Base-by-base conservation (phyloP, 2,888 invertebrate genomes). In the Pyrocoelia pectoralis region DNA sequence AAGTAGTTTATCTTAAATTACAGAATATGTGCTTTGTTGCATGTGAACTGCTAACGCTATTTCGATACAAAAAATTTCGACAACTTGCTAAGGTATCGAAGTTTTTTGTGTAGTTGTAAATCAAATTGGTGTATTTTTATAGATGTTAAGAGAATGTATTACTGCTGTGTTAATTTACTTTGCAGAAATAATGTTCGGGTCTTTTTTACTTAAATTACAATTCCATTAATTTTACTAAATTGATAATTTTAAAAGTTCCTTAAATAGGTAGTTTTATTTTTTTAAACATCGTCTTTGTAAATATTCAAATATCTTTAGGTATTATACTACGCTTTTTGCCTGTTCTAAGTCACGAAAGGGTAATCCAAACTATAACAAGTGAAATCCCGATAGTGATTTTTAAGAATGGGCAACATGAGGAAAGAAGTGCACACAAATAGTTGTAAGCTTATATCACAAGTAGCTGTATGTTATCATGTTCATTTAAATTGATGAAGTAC, bases 81-180 rank as follows among this genome's bases (percentile, higher is more conserved):
- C n/a, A 15, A 15, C 38, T 62, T 53, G 66, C 57, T 51, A 53
- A 38, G 52, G 59, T 57, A 57, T 41, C 13, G 55, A 33, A 53
- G 43, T 52, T 57, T 52, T 60, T 56, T 46, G 43, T 56, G 55
- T 72, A 72, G 67, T 67, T 68, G 69, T 64, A 65, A 72, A 73
- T 69, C 70, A 70, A 72, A 72, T 75, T 70, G 71, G 76, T 78
- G 78, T 78, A 78, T 77, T 78, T 78, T 78, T 76, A 76, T 78
- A 78, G 78, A 73, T 78, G 78, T 77, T 69, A 68, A 61, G 59
- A 68, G 43, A 55, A 53, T 63, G 56, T 56, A 58, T 57, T 50
- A 49, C 54, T 60, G 52, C n/a, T 50, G 19, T 55, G 48, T 29
- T 46, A 24, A 24, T 46, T 46, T 46, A 10, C 10, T 15, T 46